Evolutionary conservation across 2,797 vertebrate genomes (phyloP).

Genomic region (Huso huso): DNA sequence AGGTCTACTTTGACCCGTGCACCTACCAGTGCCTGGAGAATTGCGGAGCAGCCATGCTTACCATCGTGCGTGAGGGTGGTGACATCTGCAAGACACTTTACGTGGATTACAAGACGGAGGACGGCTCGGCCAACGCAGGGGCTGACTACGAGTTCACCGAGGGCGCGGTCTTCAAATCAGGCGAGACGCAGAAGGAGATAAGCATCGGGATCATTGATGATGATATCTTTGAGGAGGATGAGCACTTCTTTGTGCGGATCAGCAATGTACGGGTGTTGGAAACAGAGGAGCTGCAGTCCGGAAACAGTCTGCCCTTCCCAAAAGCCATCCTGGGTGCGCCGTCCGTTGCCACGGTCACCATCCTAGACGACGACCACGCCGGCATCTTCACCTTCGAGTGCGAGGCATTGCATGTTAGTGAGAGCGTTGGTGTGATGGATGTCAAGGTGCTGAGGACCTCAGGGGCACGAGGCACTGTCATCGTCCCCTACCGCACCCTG

Average conservation of each 20-base stretch:
- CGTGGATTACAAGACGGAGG: slow-evolving; percentile 97
- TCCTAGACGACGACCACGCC: slow-evolving; percentile 93
- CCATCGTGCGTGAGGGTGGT: slow-evolving; percentile 79
- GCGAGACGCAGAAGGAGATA: slow-evolving; percentile 89
- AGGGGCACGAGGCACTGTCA: slow-evolving; percentile 90
- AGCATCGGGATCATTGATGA: slow-evolving; percentile 94
- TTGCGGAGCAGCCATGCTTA: slow-evolving; percentile 84
- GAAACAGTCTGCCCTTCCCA: slow-evolving; percentile 75
- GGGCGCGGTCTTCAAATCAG: slow-evolving; percentile 87
- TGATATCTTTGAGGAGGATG: slow-evolving; percentile 97
- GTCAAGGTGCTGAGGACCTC: slow-evolving; percentile 96
- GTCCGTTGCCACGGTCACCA: slow-evolving; percentile 86
- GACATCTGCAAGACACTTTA: slow-evolving; percentile 82
- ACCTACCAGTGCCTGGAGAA: slow-evolving; percentile 97
- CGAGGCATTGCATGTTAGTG: slow-evolving; percentile 75
- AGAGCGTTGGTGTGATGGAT: slow-evolving; percentile 91
- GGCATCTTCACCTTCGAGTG: slow-evolving; percentile 98
- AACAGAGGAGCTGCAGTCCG: slow-evolving; percentile 65
- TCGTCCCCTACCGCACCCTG: slow-evolving; percentile 89
- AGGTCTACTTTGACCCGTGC: slow-evolving; percentile 84
- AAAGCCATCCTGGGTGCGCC: slow-evolving; percentile 81
- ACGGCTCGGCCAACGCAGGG: slow-evolving; percentile 93
- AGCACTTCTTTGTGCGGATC: slow-evolving; percentile 94
- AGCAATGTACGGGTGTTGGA: slow-evolving; percentile 78
- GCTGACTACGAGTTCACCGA: slow-evolving; percentile 97